phyloP scores from a whole-genome alignment of 2,797 vertebrate genomes.

The Limnodromus scolopaceus region DNA sequence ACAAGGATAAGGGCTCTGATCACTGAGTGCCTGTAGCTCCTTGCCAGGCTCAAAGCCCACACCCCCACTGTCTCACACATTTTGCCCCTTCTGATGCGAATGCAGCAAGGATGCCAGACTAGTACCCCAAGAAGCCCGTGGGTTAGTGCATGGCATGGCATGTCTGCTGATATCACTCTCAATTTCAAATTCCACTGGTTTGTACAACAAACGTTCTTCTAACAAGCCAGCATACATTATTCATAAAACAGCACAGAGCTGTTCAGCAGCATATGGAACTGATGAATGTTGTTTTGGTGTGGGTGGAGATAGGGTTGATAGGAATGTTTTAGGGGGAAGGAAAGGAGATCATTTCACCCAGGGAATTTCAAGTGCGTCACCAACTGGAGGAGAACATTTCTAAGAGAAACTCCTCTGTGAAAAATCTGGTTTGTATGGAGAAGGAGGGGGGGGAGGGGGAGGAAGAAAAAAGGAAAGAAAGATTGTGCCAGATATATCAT shows the following conservation, averaged over 20 bases:
- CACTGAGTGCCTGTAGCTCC: not conserved
- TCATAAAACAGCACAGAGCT: slow-evolving; percentile 63
- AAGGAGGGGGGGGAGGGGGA: not conserved
- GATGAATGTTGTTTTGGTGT: slow-evolving; percentile 64
- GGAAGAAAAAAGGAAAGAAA: not conserved
- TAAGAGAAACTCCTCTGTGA: slow-evolving; percentile 63
- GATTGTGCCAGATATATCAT: not conserved
- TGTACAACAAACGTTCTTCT: slow-evolving; percentile 52
- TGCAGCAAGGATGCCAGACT: not conserved
- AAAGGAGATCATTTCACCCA: slow-evolving; percentile 62
- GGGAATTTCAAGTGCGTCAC: slow-evolving; percentile 72
- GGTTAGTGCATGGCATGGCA: not conserved
- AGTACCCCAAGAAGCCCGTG: not conserved
- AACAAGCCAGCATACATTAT: slow-evolving; percentile 64
- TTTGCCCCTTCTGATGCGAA: not conserved
- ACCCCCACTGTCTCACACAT: fast-evolving
- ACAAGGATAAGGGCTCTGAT: not conserved
- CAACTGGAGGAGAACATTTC: slow-evolving; percentile 58
- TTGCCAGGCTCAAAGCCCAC: not conserved
- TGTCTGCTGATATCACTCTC: not conserved
- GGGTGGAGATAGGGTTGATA: slow-evolving; percentile 60
- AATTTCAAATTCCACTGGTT: slow-evolving; percentile 58
- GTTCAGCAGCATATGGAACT: slow-evolving; percentile 62
- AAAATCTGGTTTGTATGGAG: slow-evolving; percentile 46
- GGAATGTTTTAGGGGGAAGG: slow-evolving; percentile 56